Conservation (phyloP, 2,888 invertebrate species). For the Ochropleura leucogaster region DNA sequence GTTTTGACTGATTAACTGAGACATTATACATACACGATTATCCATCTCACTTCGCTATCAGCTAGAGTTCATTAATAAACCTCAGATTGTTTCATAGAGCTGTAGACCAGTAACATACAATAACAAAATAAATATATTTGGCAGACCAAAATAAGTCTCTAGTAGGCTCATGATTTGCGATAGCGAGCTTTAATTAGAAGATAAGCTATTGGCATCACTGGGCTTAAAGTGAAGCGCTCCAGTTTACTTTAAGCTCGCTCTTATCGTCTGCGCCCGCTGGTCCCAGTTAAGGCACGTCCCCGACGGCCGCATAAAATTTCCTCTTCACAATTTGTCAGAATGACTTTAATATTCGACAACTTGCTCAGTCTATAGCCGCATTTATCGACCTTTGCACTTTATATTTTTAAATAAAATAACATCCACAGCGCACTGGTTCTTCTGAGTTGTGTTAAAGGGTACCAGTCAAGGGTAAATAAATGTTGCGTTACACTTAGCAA, state of each 20-base stretch:
- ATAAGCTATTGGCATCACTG: conserved; percentile 23
- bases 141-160: neutral
- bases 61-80: neutral
- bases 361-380: neutral
- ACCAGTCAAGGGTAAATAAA: neutral
- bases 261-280: conserved; percentile 15
- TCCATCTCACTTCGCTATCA: neutral
- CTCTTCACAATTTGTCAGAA: conserved; percentile 9
- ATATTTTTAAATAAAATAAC: neutral
- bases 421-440: too few species aligned
- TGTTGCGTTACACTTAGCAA: neutral
- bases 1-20: too few species aligned
- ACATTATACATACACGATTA: too few species aligned
- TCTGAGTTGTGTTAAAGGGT: neutral
- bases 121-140: neutral
- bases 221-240: conserved; percentile 10
- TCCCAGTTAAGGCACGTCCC: conserved; percentile 14
- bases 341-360: conserved; percentile 1
- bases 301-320: conserved; percentile 11
- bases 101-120: neutral
- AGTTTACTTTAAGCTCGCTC: conserved; percentile 23
- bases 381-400: neutral
- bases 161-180: neutral
- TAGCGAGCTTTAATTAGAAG: conserved; percentile 24
- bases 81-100: neutral